Evolutionary conservation across 2,113 vertebrate species (phyloP).

Genomic region (Poicephalus meyeri): DNA sequence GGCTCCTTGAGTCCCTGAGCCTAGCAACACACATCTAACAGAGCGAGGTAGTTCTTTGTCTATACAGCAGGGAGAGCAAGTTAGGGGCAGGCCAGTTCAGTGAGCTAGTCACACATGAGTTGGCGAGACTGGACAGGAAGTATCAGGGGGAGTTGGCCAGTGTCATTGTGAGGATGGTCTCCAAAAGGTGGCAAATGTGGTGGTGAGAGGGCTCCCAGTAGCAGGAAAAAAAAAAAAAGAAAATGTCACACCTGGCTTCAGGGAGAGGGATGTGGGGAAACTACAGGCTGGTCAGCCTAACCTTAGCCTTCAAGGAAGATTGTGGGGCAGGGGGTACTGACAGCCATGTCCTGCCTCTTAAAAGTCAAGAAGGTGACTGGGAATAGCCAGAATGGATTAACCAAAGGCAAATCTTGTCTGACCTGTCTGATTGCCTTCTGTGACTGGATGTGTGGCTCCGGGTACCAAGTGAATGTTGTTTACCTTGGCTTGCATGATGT

Average conservation of each 20-base stretch:
- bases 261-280: neutral
- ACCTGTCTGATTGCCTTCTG: neutral
- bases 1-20: neutral
- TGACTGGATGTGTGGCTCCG: neutral
- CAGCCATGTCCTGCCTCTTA: neutral
- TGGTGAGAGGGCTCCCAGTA: neutral
- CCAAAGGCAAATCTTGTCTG: neutral
- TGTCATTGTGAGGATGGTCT: neutral
- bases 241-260: neutral
- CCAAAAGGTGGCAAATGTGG: neutral
- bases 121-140: neutral
- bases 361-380: neutral
- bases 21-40: fast-evolving
- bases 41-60: fast-evolving
- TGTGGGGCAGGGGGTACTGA: neutral
- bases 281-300: neutral
- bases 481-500: neutral
- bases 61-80: fast-evolving
- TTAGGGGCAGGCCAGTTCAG: neutral
- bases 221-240: neutral
- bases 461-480: neutral
- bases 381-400: neutral
- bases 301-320: neutral
- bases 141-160: neutral
- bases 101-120: fast-evolving